Conservation (phyloP, 35 echinoderm and acorn worm genomes). For the Lytechinus pictus region DNA sequence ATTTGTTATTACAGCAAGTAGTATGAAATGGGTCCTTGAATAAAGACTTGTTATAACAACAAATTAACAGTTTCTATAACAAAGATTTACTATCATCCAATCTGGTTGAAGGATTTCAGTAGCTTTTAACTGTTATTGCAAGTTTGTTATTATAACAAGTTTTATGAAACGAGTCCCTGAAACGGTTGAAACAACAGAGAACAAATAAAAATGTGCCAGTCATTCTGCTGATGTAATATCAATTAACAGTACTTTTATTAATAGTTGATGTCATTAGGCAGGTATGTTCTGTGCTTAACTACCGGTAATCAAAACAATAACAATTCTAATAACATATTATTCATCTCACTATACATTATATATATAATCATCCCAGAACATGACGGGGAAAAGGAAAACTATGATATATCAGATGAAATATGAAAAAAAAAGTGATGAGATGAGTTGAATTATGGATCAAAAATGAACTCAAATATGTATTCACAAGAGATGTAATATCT, state of each 20-base stretch:
- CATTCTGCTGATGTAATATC: background rate
- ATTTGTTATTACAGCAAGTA: too few species aligned
- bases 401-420: background rate
- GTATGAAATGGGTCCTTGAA: too few species aligned
- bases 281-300: background rate
- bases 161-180: too few species aligned
- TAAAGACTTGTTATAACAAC: too few species aligned
- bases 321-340: background rate
- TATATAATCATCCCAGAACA: background rate
- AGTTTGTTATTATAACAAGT: too few species aligned
- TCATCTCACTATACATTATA: background rate
- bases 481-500: background rate
- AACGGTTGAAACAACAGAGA: background rate
- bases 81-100: too few species aligned
- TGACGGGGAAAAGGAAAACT: background rate
- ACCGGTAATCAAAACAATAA: constrained; percentile 10
- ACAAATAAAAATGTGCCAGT: background rate
- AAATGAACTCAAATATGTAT: background rate
- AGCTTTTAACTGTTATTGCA: too few species aligned
- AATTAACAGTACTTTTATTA: constrained; percentile 14
- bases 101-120: too few species aligned
- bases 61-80: too few species aligned
- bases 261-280: background rate
- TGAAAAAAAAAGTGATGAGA: background rate
- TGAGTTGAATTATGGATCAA: background rate